Percentiles rank a stretch among this genome's conserved stretches.
phyloP scores from a whole-genome alignment of 2,888 invertebrate species.

The Mimachlamys varia region DNA sequence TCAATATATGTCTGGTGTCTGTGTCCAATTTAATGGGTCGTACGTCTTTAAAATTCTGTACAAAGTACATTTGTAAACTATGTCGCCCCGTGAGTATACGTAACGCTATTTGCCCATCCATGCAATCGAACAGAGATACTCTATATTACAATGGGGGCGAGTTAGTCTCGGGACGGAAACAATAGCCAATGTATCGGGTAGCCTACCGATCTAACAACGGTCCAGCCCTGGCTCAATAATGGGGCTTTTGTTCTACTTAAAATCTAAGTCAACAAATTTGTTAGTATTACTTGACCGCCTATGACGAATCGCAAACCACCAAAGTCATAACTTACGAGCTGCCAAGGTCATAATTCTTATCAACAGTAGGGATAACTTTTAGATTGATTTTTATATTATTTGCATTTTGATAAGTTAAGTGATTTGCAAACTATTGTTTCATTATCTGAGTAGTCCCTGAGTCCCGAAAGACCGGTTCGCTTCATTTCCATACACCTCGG shows the following conservation, averaged over 20 bases:
- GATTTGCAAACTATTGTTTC: no score
- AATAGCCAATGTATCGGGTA: neutral
- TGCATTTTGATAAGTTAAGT: no score
- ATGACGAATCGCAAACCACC: neutral
- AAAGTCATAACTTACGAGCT: neutral
- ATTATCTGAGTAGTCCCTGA: no score
- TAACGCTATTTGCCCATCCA: neutral
- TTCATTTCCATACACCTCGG: no score
- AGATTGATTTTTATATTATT: no score
- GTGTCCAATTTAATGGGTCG: neutral
- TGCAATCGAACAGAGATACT: neutral
- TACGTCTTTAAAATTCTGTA: neutral
- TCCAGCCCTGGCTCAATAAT: neutral
- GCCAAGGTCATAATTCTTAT: no score
- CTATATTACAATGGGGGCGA: constrained; percentile 9
- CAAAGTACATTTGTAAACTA: constrained; percentile 19
- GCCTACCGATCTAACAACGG: neutral
- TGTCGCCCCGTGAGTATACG: neutral
- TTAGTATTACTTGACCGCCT: neutral
- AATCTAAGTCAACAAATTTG: neutral
- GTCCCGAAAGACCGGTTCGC: no score
- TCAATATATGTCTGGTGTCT: neutral
- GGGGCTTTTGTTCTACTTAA: neutral
- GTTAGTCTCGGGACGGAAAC: neutral
- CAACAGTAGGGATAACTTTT: no score